Evolutionary conservation across 1,140 invertebrate genomes (phyloP), one percentile per base, ranked within the genome.

Genomic region (Anoplolepis gracilipes): DNA sequence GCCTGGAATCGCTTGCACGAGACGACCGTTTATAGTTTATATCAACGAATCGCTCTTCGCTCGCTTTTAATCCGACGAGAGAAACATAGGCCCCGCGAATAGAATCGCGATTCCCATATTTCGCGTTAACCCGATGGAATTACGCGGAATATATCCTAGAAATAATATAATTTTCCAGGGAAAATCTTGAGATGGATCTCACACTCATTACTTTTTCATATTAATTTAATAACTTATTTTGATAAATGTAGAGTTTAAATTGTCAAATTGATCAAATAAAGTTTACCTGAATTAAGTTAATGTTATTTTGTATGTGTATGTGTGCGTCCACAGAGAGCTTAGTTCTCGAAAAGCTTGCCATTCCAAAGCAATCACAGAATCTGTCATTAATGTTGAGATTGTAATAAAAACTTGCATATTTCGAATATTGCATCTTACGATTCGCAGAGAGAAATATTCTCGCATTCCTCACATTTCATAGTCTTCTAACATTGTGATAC

Each of bases 11-110:
- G 11, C 30, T 22, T 46, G 53, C 19, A 4, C 53, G 59, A 75
- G 67, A 77, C 46, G 61, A 61, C 28, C 55, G 53, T 77, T 70
- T 55, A 10, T 72, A 42, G 53, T 77, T 70, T 55, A 10, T 72
- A 42, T 84, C 64, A n/a, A 36, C 42, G 69, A 81, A 46, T 81
- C 59, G 67, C 57, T 70, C 65, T 55, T 46, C 84, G 59, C 64
- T 86, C 67, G 59, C 76, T 81, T 76, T 88, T 57, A 30, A 75
- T 25, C 53, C 72, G 28, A 25, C 55, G 16, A 2, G n/a, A 16
- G 70, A 85, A 88, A 85, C 82, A 85, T 65, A 62, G 55, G 11
- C 57, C n/a, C 22, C 33, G 49, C 57, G 57, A 30, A 16, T 55
- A 28, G 30, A 79, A 39, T 16, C 30, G 46, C 62, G 42, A 79